A percentile compares a stretch with the other conserved stretches of the same genome.
phyloP scores from a whole-genome alignment of 2,888 invertebrate species.

The Leptarthrus brevirostris region DNA sequence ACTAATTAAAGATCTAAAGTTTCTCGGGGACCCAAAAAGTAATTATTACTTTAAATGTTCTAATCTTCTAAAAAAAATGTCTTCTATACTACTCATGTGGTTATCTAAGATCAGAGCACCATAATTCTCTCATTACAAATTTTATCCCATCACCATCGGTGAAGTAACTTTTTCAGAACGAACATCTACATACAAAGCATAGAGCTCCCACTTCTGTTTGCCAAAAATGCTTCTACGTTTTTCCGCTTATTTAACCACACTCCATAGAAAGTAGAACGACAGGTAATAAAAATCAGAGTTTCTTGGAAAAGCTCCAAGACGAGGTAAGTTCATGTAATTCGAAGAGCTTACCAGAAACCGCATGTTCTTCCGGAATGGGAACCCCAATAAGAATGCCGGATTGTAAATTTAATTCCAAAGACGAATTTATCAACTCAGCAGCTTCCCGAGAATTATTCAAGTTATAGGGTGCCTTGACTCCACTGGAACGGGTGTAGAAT shows the following conservation, averaged over 20 bases:
- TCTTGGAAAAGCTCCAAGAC: constrained; percentile 13
- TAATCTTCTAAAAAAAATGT: too few species aligned
- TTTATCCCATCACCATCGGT: too few species aligned
- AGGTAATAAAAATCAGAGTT: neutral
- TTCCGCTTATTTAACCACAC: neutral
- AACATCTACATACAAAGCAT: too few species aligned
- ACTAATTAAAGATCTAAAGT: too few species aligned
- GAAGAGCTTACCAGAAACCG: constrained; percentile 69
- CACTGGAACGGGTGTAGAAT: constrained; percentile 88
- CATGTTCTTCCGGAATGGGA: constrained; percentile 82
- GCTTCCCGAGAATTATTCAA: constrained; percentile 75
- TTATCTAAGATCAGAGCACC: too few species aligned
- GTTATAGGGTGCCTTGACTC: constrained; percentile 77
- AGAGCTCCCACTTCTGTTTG: too few species aligned
- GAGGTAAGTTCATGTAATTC: neutral
- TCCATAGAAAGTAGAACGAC: neutral
- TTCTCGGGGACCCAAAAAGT: too few species aligned
- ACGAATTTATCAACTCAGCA: constrained; percentile 75
- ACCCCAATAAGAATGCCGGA: constrained; percentile 90
- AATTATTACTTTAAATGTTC: too few species aligned
- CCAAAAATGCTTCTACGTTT: neutral
- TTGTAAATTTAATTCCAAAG: constrained; percentile 70
- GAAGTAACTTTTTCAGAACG: too few species aligned
- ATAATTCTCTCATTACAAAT: too few species aligned
- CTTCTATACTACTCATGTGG: too few species aligned